Percentiles rank a stretch among this genome's conserved stretches.
phyloP scores from a whole-genome alignment of 2,113 vertebrate species.

The Andinoacara biseriatus region DNA sequence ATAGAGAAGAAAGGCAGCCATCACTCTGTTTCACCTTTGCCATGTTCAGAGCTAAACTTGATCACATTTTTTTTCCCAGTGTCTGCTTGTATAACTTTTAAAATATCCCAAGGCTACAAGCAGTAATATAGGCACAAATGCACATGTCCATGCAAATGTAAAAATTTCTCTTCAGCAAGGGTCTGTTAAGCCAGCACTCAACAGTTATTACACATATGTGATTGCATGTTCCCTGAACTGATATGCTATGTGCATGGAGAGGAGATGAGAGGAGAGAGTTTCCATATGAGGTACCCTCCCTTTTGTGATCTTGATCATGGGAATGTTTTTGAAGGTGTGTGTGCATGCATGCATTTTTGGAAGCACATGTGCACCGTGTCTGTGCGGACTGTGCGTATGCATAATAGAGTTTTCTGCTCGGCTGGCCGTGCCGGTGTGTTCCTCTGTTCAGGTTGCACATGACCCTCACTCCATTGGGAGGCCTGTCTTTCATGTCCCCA shows the following conservation, averaged over 20 bases:
- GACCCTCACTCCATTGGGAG: slow-evolving; percentile 69
- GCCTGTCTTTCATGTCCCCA: slow-evolving; percentile 75
- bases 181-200: not conserved
- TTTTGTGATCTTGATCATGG: slow-evolving; percentile 27
- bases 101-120: not conserved
- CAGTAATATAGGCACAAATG: not conserved
- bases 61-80: not conserved
- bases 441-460: slow-evolving; percentile 69
- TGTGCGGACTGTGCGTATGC: slow-evolving; percentile 35
- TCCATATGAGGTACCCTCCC: slow-evolving; percentile 20
- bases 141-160: not conserved
- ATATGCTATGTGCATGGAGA: slow-evolving; percentile 1
- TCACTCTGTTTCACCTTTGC: slow-evolving; percentile 12
- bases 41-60: not conserved
- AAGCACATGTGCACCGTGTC: slow-evolving; percentile 21
- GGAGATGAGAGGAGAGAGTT: slow-evolving; percentile 14
- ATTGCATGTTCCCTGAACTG: slow-evolving; percentile 11
- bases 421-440: slow-evolving; percentile 62
- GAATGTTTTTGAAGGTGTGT: slow-evolving; percentile 42
- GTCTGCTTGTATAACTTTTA: not conserved
- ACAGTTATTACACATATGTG: slow-evolving; percentile 15
- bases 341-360: slow-evolving; percentile 22
- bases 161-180: not conserved
- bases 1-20: slow-evolving; percentile 2
- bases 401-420: slow-evolving; percentile 70